Evolutionary conservation across 1,140 invertebrate species (phyloP).

Genomic region (Caenorhabditis inopinata): DNA sequence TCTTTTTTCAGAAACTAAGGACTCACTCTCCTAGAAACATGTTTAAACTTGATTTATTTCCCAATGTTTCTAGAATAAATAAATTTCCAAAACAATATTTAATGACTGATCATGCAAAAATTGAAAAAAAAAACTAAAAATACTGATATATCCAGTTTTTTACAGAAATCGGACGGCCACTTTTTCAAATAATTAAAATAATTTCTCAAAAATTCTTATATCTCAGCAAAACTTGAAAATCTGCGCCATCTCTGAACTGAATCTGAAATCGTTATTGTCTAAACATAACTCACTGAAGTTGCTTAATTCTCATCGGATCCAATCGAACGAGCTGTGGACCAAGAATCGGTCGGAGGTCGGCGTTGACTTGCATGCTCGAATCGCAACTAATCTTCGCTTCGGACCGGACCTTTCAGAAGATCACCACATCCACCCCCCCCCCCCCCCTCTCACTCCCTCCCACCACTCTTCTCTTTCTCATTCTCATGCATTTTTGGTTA

Average conservation of each 20-base stretch:
- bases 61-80: too few species aligned
- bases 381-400: not conserved
- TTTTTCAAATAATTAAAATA: too few species aligned
- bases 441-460: not conserved
- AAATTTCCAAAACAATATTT: too few species aligned
- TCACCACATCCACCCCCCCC: not conserved
- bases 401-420: too few species aligned
- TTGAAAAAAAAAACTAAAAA: too few species aligned
- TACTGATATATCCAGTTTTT: too few species aligned
- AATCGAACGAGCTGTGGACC: conserved; percentile 54
- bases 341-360: conserved; percentile 55
- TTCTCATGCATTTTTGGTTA: conserved; percentile 19
- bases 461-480: not conserved
- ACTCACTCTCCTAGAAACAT: too few species aligned
- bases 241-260: not conserved
- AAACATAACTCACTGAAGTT: conserved; percentile 52
- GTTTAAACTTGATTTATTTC: too few species aligned
- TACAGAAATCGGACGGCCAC: not conserved
- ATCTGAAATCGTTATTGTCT: not conserved
- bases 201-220: too few species aligned
- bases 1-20: too few species aligned
- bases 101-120: too few species aligned
- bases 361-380: conserved; percentile 52
- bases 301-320: conserved; percentile 57
- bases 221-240: too few species aligned